phyloP scores from a whole-genome alignment of 2,113 vertebrate genomes.

The Entomyzon cyanotis region DNA sequence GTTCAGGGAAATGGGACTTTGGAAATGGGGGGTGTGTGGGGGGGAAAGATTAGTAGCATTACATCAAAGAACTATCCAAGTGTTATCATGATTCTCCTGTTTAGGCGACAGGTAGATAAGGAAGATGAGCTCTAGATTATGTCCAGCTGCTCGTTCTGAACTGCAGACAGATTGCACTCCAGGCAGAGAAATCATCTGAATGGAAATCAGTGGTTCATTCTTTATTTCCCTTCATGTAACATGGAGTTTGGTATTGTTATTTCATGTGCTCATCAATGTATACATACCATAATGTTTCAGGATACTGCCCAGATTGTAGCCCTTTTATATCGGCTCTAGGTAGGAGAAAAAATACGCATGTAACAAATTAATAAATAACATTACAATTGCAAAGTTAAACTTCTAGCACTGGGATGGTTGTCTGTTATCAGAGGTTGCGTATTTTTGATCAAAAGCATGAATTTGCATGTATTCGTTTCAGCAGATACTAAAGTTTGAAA shows the following conservation, averaged over 20 bases:
- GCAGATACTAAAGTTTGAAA: neutral
- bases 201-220: neutral
- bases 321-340: no score
- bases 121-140: neutral
- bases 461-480: neutral
- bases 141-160: neutral
- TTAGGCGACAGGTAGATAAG: neutral
- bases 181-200: neutral
- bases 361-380: neutral
- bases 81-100: neutral
- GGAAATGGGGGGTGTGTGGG: fast-evolving
- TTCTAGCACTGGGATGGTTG: neutral
- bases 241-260: neutral
- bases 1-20: neutral
- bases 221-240: neutral
- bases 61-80: neutral
- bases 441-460: neutral
- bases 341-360: neutral
- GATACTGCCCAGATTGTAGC: neutral
- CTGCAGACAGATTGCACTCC: neutral
- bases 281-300: neutral
- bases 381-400: neutral
- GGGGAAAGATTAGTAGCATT: neutral
- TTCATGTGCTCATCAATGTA: fast-evolving
- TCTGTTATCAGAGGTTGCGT: neutral